Base-by-base conservation (phyloP, 2,888 invertebrate genomes). In the Alloscopus bannaensis region DNA sequence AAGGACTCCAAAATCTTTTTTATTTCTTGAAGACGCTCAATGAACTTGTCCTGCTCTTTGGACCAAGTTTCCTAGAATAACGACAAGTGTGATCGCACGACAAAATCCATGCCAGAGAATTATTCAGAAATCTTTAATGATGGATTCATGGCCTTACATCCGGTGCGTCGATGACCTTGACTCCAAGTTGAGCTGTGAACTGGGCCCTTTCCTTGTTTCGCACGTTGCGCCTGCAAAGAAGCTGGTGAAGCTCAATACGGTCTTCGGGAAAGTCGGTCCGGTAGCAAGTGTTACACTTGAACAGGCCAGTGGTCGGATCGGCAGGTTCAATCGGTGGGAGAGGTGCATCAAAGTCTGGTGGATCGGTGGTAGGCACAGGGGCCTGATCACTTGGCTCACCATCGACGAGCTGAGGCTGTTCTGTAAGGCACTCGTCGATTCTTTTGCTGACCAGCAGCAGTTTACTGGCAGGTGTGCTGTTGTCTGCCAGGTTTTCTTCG, bases 1-100 rank as follows among this genome's bases (percentile, higher is more conserved):
- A n/a, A 69, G 13, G 16, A 6, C 18, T 57, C 57, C 57, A 69
- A 40, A 13, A 16, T 47, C 28, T 57, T 26, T 28, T 57, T 69
- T 3, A 57, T 42, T 57, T 69, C 28, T 13, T 13, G 16, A 2
- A 69, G 69, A 26, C 22, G 20, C 1, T 36, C 11, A 18, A 68
- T 55, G 18, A 45, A 68, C 13, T 13, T 24, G 0, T 22, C 42
- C 18, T 69, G 57, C 20, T 69, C 57, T 16, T 57, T 42, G 20
- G 4, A 42, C 69, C 69, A 69, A 13, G 6, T 36, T 6, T 13
- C 36, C 36, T 36, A 36, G 13, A 36, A 36, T 8, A 8, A 36
- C 6, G 6, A 13, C 6, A 8, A 36, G 36, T 36, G 36, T 36
- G 13, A 36, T n/a, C n/a, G 13, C 8, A 8, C 6, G 6, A 36